Percentiles rank a stretch among this genome's conserved stretches.
Evolutionary conservation across 2,797 vertebrate species (phyloP).

Genomic region (Nasua narica): DNA sequence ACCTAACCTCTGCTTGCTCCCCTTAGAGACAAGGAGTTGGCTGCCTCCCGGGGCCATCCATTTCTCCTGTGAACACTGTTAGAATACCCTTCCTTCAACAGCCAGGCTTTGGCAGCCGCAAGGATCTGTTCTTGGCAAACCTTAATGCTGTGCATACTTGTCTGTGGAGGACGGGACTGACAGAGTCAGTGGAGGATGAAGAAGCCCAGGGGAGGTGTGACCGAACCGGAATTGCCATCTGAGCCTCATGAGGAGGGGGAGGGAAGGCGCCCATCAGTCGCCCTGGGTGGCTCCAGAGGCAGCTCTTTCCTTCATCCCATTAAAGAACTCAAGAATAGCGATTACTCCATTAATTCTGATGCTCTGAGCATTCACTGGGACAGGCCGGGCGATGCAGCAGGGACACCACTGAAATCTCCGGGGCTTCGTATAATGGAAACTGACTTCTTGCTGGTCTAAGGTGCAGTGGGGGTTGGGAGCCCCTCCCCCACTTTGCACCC

Average conservation of each 20-base stretch:
- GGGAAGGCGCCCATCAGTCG: background rate
- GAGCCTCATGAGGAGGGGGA: constrained; percentile 5
- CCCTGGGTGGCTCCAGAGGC: background rate
- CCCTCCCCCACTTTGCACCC: background rate
- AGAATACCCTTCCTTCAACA: background rate
- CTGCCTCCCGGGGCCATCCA: background rate
- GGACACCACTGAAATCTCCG: background rate
- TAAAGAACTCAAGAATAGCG: background rate
- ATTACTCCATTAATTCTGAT: background rate
- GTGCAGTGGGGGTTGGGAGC: background rate
- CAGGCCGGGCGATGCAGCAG: background rate
- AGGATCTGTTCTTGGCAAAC: constrained; percentile 45
- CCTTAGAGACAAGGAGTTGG: background rate
- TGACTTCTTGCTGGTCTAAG: background rate
- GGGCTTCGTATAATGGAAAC: background rate
- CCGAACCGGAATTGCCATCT: constrained; percentile 61
- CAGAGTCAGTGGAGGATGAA: background rate
- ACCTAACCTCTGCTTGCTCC: background rate
- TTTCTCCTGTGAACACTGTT: background rate
- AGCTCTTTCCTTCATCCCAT: background rate
- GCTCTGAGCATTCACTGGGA: background rate
- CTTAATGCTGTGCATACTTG: background rate
- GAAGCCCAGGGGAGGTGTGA: constrained; percentile 44
- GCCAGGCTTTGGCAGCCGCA: constrained; percentile 19
- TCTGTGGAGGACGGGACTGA: constrained; percentile 13